Conservation (phyloP, 2,888 invertebrate species). For the Heliconius cydno region DNA sequence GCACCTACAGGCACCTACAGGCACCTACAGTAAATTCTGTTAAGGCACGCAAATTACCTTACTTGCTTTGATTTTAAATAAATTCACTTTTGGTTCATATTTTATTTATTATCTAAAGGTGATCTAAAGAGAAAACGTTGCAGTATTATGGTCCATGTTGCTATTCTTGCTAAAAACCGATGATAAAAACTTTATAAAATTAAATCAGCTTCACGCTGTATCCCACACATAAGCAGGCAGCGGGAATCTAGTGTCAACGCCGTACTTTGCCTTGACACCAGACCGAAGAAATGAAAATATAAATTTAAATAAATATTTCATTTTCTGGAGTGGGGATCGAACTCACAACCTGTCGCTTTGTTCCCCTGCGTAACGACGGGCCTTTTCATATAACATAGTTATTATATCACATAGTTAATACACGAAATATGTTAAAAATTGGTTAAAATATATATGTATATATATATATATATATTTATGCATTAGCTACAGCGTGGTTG, state of each 20-base stretch:
- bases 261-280: no score
- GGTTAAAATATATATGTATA: background rate
- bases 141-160: background rate
- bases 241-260: no score
- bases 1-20: constrained; percentile 2
- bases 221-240: no score
- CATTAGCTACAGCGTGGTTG: background rate
- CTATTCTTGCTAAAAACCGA: background rate
- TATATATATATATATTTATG: background rate
- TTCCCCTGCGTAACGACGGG: no score
- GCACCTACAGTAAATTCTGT: constrained; percentile 33
- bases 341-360: no score
- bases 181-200: background rate
- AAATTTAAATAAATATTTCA: no score
- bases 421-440: background rate
- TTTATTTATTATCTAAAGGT: background rate
- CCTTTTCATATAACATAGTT: no score
- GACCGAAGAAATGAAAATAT: no score
- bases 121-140: background rate
- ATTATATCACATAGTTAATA: background rate
- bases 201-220: no score
- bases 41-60: constrained; percentile 29
- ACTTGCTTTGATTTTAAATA: constrained; percentile 24
- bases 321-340: no score
- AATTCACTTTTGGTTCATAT: constrained; percentile 19